phyloP scores from a whole-genome alignment of 1,140 invertebrate species.

The Drosophila funebris region DNA sequence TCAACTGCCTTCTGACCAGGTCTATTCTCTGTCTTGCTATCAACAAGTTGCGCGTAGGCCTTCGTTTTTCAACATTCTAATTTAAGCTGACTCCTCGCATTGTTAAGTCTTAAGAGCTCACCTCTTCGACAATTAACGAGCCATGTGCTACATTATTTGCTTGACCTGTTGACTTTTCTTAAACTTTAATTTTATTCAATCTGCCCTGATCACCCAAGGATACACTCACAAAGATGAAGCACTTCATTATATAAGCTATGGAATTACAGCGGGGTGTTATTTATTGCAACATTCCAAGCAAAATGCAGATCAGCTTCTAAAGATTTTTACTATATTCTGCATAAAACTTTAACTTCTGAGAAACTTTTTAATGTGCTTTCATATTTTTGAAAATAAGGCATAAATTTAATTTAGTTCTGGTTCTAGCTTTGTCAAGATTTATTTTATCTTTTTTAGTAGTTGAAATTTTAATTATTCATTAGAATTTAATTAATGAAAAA shows the following conservation, averaged over 20 bases:
- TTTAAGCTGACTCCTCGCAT: conserved; percentile 7
- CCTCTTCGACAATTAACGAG: conserved; percentile 18
- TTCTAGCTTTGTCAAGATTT: too few species aligned
- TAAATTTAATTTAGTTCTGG: too few species aligned
- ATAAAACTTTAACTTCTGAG: neutral
- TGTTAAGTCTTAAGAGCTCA: neutral
- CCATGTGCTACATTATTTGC: neutral
- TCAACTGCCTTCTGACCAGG: neutral
- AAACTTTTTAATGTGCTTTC: conserved; percentile 12
- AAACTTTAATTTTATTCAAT: neutral
- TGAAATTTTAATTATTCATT: too few species aligned
- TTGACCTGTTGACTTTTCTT: conserved; percentile 13
- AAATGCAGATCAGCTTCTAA: neutral
- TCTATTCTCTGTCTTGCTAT: conserved; percentile 10
- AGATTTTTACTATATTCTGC: neutral
- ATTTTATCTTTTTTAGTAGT: too few species aligned
- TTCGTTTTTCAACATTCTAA: conserved; percentile 12
- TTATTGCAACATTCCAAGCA: too few species aligned
- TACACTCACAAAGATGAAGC: neutral
- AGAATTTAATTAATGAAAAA: too few species aligned
- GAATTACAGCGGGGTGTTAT: too few species aligned
- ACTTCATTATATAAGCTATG: too few species aligned
- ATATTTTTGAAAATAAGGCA: too few species aligned
- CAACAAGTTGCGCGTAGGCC: conserved; percentile 25
- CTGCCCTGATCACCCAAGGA: conserved; percentile 17